Evolutionary conservation across 2,797 vertebrate species (phyloP).

Genomic region (Brachyrhaphis roseni): DNA sequence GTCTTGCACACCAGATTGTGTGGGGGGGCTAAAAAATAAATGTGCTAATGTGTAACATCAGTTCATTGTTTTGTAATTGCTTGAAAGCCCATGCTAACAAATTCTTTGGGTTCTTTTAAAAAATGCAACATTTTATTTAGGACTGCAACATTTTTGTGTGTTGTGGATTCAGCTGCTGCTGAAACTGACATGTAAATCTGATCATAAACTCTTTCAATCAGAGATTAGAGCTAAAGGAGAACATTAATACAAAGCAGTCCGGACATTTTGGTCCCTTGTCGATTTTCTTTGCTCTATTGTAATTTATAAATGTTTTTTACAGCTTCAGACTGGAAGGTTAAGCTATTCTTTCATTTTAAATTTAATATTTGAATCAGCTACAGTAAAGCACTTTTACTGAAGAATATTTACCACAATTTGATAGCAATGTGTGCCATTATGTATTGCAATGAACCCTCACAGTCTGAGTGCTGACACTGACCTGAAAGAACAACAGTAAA

Average conservation of each 20-base stretch:
- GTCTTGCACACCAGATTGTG: not conserved
- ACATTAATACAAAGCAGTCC: not conserved
- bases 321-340: not conserved
- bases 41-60: not conserved
- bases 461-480: slow-evolving; percentile 21
- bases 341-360: slow-evolving; percentile 3
- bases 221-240: not conserved
- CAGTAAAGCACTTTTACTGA: slow-evolving; percentile 6
- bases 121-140: not conserved
- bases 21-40: not conserved
- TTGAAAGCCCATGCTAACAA: not conserved
- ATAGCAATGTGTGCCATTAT: slow-evolving; percentile 6
- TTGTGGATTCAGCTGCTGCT: not conserved
- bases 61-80: not conserved
- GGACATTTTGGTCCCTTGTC: not conserved
- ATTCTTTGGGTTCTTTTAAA: not conserved
- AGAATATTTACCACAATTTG: slow-evolving; percentile 1
- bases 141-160: not conserved
- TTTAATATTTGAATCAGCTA: not conserved
- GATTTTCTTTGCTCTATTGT: not conserved
- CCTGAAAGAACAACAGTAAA: slow-evolving; percentile 26
- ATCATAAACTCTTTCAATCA: slow-evolving; percentile 11
- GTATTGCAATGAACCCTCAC: slow-evolving; percentile 12
- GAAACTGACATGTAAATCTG: not conserved
- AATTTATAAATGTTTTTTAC: not conserved